A percentile compares a stretch with the other conserved stretches of the same genome.
These are phyloP conservation scores for Empis livida DNA, from an alignment of 2,888 invertebrate species.

Conservation along the genomic window DNA sequence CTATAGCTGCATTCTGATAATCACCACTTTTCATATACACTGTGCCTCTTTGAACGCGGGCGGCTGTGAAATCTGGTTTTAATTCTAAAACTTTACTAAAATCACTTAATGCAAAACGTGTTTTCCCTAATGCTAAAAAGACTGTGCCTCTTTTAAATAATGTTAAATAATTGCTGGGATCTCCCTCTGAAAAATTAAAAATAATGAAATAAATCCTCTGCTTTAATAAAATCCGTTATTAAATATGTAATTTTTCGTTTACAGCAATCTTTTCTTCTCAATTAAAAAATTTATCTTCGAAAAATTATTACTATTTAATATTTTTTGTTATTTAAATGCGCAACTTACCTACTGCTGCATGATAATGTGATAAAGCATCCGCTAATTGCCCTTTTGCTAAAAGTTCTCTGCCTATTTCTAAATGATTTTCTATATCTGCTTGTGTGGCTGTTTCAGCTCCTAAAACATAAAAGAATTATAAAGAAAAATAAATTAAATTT, in stretches of 20 bases:
- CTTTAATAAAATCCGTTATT: no score
- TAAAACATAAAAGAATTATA: conserved; percentile 24
- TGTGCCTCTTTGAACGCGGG: conserved; percentile 70
- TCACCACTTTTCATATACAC: conserved; percentile 84
- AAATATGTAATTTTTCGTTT: no score
- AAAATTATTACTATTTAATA: conserved; percentile 5
- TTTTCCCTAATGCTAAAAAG: conserved; percentile 89
- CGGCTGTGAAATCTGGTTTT: conserved; percentile 89
- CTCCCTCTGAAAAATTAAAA: conserved; percentile 58
- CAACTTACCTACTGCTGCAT: conserved; percentile 84
- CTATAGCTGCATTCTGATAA: conserved; percentile 65
- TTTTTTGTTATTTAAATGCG: not conserved
- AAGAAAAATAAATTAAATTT: no score
- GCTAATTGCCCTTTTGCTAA: conserved; percentile 85
- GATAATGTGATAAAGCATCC: conserved; percentile 94
- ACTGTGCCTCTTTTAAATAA: conserved; percentile 93
- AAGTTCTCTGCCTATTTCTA: conserved; percentile 87
- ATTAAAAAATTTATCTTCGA: not conserved
- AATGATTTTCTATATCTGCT: conserved; percentile 79
- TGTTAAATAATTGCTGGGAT: conserved; percentile 90
- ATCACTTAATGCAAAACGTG: conserved; percentile 88
- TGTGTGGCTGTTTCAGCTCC: conserved; percentile 52
- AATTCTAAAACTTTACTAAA: conserved; percentile 83
- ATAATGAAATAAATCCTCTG: no score
- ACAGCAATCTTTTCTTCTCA: no score